A percentile compares a stretch with the other conserved stretches of the same genome.
Evolutionary conservation across 1,140 invertebrate genomes (phyloP).

Genomic region (Mycetomoellerius zeteki): DNA sequence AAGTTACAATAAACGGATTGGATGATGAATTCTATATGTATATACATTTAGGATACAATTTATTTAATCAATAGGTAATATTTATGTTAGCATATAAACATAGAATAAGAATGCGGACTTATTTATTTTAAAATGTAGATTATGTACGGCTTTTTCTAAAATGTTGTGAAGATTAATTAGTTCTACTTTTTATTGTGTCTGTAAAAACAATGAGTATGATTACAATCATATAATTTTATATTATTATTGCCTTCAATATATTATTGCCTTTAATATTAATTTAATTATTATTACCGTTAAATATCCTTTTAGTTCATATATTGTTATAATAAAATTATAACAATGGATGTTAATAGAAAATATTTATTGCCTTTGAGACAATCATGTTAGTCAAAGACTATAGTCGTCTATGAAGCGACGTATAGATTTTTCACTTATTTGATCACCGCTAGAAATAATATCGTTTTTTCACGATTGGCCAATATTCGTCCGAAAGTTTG

Average conservation of each 20-base stretch:
- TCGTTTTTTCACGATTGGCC: constrained; percentile 35
- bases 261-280: too few relatives aligned
- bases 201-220: neutral
- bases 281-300: neutral
- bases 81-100: neutral
- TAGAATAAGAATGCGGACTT: neutral
- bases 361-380: neutral
- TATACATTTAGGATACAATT: too few relatives aligned
- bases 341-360: neutral
- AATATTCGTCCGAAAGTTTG: constrained; percentile 68
- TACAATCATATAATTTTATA: neutral
- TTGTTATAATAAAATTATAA: neutral
- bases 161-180: neutral
- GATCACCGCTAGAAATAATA: constrained; percentile 20
- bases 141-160: neutral
- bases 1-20: constrained; percentile 31
- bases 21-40: constrained; percentile 24
- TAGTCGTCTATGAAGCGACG: too few relatives aligned
- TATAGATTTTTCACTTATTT: neutral
- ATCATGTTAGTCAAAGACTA: neutral
- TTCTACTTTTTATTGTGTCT: neutral
- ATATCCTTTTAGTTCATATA: neutral
- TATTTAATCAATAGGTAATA: constrained; percentile 42
- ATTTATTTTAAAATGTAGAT: neutral
- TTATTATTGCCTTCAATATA: neutral